phyloP scores from a whole-genome alignment of 2,888 invertebrate species.

The Phortica magna region DNA sequence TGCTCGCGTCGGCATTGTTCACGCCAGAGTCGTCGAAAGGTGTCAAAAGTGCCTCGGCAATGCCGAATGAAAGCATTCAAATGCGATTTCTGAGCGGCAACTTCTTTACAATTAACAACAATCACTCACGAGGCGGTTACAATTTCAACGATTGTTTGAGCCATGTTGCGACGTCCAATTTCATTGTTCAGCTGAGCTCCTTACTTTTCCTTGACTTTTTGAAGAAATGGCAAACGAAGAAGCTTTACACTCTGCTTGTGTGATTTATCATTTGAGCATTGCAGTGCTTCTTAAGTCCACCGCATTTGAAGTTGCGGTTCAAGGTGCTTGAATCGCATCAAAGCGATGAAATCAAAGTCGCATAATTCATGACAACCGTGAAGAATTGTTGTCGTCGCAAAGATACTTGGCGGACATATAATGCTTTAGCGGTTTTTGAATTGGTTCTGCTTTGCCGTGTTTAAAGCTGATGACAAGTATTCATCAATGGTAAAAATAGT shows the following conservation, averaged over 20 bases:
- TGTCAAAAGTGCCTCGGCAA: constrained; percentile 49
- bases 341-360: constrained; percentile 48
- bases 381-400: constrained; percentile 49
- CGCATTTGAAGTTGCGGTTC: constrained; percentile 18
- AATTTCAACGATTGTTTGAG: constrained; percentile 40
- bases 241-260: constrained; percentile 43
- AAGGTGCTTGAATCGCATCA: constrained; percentile 56
- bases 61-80: constrained; percentile 48
- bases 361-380: constrained; percentile 51
- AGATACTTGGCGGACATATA: constrained; percentile 42
- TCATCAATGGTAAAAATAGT: too few relatives aligned
- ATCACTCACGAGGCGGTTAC: constrained; percentile 54
- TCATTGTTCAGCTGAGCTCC: constrained; percentile 42
- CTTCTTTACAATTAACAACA: constrained; percentile 52
- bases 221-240: constrained; percentile 35
- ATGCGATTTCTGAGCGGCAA: constrained; percentile 39
- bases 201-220: constrained; percentile 46
- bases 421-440: constrained; percentile 44
- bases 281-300: constrained; percentile 24
- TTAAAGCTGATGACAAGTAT: background rate
- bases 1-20: constrained; percentile 41
- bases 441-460: background rate
- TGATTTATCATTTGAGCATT: constrained; percentile 20
- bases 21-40: constrained; percentile 43
- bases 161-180: constrained; percentile 39